Percentiles rank a stretch among this genome's conserved stretches.
These are phyloP conservation scores for Eristalinus sepulchralis DNA, from an alignment of 2,888 invertebrate species.

Conservation along the genomic window DNA sequence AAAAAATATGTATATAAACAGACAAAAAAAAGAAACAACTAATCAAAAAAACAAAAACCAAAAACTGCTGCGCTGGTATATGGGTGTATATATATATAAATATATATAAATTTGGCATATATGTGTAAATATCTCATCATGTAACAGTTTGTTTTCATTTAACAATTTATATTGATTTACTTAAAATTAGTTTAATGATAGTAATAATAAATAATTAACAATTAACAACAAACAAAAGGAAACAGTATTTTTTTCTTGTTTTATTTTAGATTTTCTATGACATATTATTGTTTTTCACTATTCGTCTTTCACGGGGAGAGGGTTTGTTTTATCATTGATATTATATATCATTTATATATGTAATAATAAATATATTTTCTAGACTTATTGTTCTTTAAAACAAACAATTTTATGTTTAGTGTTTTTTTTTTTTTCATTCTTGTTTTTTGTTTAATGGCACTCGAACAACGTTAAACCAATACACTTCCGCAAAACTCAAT, in stretches of 20 bases:
- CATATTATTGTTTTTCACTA: conserved; percentile 60
- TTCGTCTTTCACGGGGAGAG: conserved; percentile 53
- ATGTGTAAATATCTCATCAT: conserved; percentile 44
- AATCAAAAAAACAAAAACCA: conserved; percentile 29
- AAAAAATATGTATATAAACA: conserved; percentile 13
- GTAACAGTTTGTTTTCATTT: conserved; percentile 38
- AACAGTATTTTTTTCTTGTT: conserved; percentile 23
- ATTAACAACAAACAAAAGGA: conserved; percentile 67
- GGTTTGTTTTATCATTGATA: conserved; percentile 7
- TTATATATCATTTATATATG: conserved; percentile 25
- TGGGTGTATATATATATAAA: background rate
- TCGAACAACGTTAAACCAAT: conserved; percentile 69
- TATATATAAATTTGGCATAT: conserved; percentile 59
- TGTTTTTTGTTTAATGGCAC: conserved; percentile 55
- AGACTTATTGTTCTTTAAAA: conserved; percentile 53
- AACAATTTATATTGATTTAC: conserved; percentile 37
- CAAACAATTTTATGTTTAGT: conserved; percentile 53
- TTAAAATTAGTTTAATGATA: conserved; percentile 60
- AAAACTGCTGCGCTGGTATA: conserved; percentile 26
- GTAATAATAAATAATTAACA: conserved; percentile 69
- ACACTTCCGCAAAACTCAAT: background rate
- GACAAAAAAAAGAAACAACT: conserved; percentile 10
- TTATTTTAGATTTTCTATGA: conserved; percentile 42
- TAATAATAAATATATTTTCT: conserved; percentile 60
- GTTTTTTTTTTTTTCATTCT: background rate